phyloP scores from a whole-genome alignment of 2,888 invertebrate genomes.

The Drosophila rellima region DNA sequence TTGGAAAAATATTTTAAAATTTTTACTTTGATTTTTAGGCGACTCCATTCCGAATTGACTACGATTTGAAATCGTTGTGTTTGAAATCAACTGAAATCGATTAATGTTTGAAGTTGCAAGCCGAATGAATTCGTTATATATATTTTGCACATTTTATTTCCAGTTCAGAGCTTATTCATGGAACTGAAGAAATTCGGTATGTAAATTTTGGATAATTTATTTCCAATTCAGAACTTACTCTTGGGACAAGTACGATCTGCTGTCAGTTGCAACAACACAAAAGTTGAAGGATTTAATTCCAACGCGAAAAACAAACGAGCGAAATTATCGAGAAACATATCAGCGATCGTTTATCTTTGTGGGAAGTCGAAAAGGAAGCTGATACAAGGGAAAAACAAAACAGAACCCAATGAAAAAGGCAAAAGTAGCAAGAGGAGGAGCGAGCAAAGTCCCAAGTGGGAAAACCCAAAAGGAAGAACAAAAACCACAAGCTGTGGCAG shows the following conservation, averaged over 20 bases:
- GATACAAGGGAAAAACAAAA: constrained; percentile 14
- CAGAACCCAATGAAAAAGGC: neutral
- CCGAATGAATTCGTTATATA: neutral
- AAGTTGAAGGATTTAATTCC: neutral
- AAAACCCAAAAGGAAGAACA: constrained; percentile 34
- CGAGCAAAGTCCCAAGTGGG: constrained; percentile 42
- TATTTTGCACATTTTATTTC: neutral
- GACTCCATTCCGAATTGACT: too few relatives aligned
- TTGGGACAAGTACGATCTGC: neutral
- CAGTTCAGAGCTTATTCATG: neutral
- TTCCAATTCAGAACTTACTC: neutral
- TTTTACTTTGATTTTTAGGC: too few relatives aligned
- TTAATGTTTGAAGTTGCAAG: too few relatives aligned
- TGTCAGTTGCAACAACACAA: neutral
- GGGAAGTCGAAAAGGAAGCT: neutral
- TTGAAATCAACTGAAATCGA: too few relatives aligned
- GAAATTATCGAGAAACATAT: constrained; percentile 68
- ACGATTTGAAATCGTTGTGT: too few relatives aligned
- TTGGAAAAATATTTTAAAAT: too few relatives aligned
- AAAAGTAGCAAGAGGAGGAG: constrained; percentile 10
- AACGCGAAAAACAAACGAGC: constrained; percentile 20
- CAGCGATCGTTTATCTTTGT: constrained; percentile 71
- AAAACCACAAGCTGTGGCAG: constrained; percentile 62
- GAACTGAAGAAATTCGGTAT: neutral
- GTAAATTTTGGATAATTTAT: neutral